A percentile compares a stretch with the other conserved stretches of the same genome.
Evolutionary conservation across 2,113 vertebrate species (phyloP).

Genomic region (Lagopus muta): DNA sequence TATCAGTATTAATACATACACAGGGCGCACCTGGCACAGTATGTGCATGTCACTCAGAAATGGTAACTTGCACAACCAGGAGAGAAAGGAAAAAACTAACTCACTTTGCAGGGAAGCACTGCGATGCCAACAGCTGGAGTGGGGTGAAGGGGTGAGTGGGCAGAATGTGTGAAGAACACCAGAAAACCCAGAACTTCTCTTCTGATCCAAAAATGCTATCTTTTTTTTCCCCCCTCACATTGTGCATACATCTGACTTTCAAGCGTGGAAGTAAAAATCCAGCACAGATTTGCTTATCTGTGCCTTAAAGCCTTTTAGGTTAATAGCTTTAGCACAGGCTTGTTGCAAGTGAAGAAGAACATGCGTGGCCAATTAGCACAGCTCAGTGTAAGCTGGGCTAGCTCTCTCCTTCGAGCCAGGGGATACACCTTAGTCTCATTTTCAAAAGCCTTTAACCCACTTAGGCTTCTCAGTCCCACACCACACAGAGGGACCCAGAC

Average conservation of each 20-base stretch:
- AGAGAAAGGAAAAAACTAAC: not conserved
- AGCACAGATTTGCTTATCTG: not conserved
- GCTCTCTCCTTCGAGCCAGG: not conserved
- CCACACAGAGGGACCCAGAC: not conserved
- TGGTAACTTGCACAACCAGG: not conserved
- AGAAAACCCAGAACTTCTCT: not conserved
- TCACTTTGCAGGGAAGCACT: not conserved
- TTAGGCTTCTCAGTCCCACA: not conserved
- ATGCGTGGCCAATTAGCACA: accelerated
- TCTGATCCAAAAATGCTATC: not conserved
- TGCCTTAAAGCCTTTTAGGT: not conserved
- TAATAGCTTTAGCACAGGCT: not conserved
- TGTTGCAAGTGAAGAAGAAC: not conserved
- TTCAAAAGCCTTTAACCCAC: not conserved
- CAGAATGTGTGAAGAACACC: not conserved
- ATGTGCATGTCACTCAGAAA: not conserved
- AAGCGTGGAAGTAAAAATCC: not conserved
- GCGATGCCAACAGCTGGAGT: not conserved
- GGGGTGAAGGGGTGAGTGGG: no score
- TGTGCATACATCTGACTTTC: not conserved
- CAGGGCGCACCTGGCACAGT: not conserved
- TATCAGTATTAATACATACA: not conserved
- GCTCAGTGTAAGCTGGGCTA: not conserved
- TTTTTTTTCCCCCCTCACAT: not conserved
- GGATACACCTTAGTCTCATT: not conserved